phyloP scores from a whole-genome alignment of 2,888 invertebrate species.

The Leuctra nigra region DNA sequence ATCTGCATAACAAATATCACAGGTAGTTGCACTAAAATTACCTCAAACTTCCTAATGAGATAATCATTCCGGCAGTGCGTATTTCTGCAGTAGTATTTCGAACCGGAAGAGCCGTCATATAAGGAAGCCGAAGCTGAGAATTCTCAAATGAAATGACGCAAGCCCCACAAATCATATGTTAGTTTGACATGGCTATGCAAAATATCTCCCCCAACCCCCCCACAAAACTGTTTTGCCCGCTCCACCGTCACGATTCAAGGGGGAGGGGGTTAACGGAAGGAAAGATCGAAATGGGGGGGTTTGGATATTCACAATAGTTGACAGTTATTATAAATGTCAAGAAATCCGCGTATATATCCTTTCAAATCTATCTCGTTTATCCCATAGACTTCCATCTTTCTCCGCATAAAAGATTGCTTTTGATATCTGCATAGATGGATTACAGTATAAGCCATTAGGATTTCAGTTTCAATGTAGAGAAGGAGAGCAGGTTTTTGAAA shows the following conservation, averaged over 20 bases:
- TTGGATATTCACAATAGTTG: conserved; percentile 25
- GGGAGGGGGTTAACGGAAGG: conserved; percentile 8
- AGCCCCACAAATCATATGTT: conserved; percentile 28
- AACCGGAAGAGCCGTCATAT: conserved; percentile 6
- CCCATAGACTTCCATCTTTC: conserved; percentile 9
- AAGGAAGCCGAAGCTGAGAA: conserved; percentile 21
- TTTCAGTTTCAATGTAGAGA: no score
- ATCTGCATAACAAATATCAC: no score
- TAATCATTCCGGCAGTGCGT: background rate
- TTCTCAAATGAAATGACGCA: conserved; percentile 25
- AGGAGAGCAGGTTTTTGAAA: no score
- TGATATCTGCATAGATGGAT: conserved; percentile 12
- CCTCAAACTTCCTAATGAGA: no score
- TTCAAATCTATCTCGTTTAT: conserved; percentile 13
- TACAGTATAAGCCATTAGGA: no score
- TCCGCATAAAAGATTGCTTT: conserved; percentile 12
- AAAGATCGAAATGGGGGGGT: conserved; percentile 20
- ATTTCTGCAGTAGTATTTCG: background rate
- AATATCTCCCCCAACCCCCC: conserved; percentile 19
- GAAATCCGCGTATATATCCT: conserved; percentile 21
- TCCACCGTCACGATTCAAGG: conserved; percentile 8
- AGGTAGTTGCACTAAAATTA: no score
- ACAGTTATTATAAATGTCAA: conserved; percentile 28
- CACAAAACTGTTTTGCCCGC: conserved; percentile 1
- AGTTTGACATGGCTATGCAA: conserved; percentile 27